phyloP scores from a whole-genome alignment of 2,113 vertebrate species.

The Hucho hucho region DNA sequence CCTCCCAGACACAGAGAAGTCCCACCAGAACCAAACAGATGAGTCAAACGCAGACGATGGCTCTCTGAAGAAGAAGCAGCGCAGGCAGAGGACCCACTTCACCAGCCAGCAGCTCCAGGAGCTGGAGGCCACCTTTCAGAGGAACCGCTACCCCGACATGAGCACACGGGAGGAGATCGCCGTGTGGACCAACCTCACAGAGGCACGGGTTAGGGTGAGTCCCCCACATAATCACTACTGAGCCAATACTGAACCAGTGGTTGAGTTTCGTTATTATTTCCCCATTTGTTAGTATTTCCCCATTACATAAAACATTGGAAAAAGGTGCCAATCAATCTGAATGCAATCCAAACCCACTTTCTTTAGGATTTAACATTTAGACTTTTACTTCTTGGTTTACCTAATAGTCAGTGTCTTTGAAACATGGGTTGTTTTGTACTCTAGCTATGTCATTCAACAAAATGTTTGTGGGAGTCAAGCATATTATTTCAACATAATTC shows the following conservation, averaged over 20 bases:
- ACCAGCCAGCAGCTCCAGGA: conserved; percentile 98
- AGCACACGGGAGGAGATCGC: conserved; percentile 97
- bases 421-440: too few species aligned
- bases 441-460: too few species aligned
- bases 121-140: conserved; percentile 96
- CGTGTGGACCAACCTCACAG: conserved; percentile 97
- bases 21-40: conserved; percentile 89
- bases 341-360: too few species aligned
- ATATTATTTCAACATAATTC: not conserved
- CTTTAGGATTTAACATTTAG: too few species aligned
- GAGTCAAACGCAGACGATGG: conserved; percentile 89
- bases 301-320: too few species aligned
- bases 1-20: conserved; percentile 89
- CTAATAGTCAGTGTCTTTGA: too few species aligned
- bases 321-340: too few species aligned
- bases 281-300: too few species aligned
- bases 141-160: conserved; percentile 98
- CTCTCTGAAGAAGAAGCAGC: conserved; percentile 94
- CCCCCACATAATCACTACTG: not conserved
- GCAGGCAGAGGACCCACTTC: conserved; percentile 94
- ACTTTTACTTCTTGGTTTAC: too few species aligned
- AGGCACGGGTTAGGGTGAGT: conserved; percentile 94
- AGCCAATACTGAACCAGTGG: not conserved
- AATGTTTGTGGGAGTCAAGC: not conserved
- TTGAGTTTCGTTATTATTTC: not conserved